Percentiles rank a stretch among this genome's conserved stretches.
phyloP scores from a whole-genome alignment of 2,888 invertebrate species.

The Dascillus cervinus region DNA sequence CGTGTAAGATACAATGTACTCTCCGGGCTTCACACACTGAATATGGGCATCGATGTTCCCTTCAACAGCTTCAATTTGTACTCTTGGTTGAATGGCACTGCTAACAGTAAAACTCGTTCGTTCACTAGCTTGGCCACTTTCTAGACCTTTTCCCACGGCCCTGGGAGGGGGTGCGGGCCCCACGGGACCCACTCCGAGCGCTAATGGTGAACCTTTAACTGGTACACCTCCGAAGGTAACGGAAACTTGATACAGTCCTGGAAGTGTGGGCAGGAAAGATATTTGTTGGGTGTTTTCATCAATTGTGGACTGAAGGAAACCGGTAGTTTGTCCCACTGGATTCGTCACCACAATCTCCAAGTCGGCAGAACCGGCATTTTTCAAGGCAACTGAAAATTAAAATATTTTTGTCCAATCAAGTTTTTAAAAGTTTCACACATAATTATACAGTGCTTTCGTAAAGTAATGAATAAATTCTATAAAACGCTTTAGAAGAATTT shows the following conservation, averaged over 20 bases:
- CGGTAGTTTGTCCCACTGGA: slow-evolving; percentile 75
- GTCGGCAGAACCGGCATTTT: slow-evolving; percentile 77
- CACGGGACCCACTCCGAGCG: slow-evolving; percentile 54
- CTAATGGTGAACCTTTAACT: slow-evolving; percentile 48
- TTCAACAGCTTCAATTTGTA: slow-evolving; percentile 49
- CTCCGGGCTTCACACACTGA: slow-evolving; percentile 53
- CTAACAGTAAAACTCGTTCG: slow-evolving; percentile 64
- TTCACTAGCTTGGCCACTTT: slow-evolving; percentile 62
- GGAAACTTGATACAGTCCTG: slow-evolving; percentile 63
- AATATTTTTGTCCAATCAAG: background rate
- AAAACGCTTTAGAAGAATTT: too few species aligned
- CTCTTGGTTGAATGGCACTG: slow-evolving; percentile 53
- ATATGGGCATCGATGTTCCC: slow-evolving; percentile 52
- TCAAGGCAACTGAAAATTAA: slow-evolving; percentile 60
- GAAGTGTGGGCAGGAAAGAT: slow-evolving; percentile 76
- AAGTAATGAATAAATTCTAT: too few species aligned
- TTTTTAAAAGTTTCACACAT: too few species aligned
- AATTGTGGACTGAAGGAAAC: slow-evolving; percentile 65
- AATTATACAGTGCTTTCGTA: too few species aligned
- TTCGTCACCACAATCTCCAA: slow-evolving; percentile 82
- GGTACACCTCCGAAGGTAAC: slow-evolving; percentile 62
- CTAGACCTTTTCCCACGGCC: slow-evolving; percentile 61
- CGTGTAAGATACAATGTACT: slow-evolving; percentile 84
- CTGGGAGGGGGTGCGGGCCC: slow-evolving; percentile 50
- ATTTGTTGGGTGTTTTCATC: slow-evolving; percentile 66